These are phyloP conservation scores for Pseudanteris insignis DNA, from an alignment of 2,888 invertebrate species.

Conservation along the genomic window DNA sequence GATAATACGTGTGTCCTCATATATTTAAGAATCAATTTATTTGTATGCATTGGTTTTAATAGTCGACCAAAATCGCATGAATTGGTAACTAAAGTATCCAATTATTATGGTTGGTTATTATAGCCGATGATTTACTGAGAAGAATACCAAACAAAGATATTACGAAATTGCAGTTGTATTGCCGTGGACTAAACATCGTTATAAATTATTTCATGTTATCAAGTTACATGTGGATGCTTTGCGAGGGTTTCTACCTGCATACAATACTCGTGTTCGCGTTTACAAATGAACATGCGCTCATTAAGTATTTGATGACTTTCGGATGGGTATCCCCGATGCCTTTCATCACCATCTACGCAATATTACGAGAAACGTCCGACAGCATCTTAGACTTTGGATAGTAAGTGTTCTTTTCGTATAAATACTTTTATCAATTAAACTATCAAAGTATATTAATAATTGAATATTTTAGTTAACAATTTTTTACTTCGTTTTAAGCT, in stretches of 20 bases:
- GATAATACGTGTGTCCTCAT: too few relatives aligned
- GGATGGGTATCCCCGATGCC: slow-evolving; percentile 86
- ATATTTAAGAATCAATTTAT: too few relatives aligned
- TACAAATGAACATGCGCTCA: slow-evolving; percentile 85
- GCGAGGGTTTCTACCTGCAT: slow-evolving; percentile 93
- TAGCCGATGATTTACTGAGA: not conserved
- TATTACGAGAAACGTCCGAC: slow-evolving; percentile 71
- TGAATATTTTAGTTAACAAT: too few relatives aligned
- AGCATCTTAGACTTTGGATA: slow-evolving; percentile 68
- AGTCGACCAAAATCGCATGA: too few relatives aligned
- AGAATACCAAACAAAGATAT: not conserved
- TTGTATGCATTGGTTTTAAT: too few relatives aligned
- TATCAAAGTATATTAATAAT: too few relatives aligned
- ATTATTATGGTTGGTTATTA: not conserved
- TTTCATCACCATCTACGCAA: slow-evolving; percentile 74
- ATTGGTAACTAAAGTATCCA: too few relatives aligned
- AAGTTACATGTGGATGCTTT: slow-evolving; percentile 97
- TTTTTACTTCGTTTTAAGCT: too few relatives aligned
- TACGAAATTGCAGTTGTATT: slow-evolving; percentile 74
- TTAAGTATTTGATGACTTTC: slow-evolving; percentile 82
- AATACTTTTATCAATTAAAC: not conserved
- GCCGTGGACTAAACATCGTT: slow-evolving; percentile 82
- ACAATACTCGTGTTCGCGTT: slow-evolving; percentile 92
- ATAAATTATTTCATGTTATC: slow-evolving; percentile 89
- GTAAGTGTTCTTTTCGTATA: too few relatives aligned